Evolutionary conservation across 2,888 invertebrate genomes (phyloP).

Genomic region (Julus scanicus): DNA sequence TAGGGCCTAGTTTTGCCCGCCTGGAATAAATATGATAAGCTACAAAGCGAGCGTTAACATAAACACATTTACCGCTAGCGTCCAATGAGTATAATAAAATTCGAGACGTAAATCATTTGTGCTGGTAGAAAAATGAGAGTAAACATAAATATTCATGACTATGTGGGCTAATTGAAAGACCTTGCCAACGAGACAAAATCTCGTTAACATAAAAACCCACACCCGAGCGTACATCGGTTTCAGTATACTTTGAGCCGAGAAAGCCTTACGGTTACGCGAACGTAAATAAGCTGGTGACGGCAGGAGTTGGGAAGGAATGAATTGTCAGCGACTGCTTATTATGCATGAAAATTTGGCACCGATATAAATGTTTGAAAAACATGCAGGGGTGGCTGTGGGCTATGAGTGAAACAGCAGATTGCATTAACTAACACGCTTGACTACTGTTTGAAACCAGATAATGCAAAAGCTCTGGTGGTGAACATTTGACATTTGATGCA

Average conservation of each 20-base stretch:
- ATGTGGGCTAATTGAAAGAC: neutral
- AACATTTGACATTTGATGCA: too few relatives aligned
- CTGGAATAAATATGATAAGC: neutral
- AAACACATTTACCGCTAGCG: neutral
- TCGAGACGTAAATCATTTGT: neutral
- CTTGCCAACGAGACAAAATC: neutral
- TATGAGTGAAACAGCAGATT: too few relatives aligned
- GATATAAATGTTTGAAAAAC: neutral
- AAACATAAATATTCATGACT: neutral
- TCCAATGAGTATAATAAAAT: neutral
- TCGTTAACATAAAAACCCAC: neutral
- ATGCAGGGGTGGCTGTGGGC: neutral
- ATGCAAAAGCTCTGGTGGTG: too few relatives aligned
- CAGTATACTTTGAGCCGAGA: neutral
- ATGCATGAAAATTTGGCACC: conserved; percentile 7
- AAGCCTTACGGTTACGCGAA: neutral
- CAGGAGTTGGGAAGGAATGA: neutral
- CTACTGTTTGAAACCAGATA: too few relatives aligned
- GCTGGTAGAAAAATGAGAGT: neutral
- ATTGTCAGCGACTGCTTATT: neutral
- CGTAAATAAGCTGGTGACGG: neutral
- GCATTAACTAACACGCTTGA: too few relatives aligned
- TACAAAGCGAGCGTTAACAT: neutral
- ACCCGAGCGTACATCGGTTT: neutral
- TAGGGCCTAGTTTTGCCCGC: neutral